phyloP scores from a whole-genome alignment of 2,888 invertebrate species.

The Capitulum mitella region DNA sequence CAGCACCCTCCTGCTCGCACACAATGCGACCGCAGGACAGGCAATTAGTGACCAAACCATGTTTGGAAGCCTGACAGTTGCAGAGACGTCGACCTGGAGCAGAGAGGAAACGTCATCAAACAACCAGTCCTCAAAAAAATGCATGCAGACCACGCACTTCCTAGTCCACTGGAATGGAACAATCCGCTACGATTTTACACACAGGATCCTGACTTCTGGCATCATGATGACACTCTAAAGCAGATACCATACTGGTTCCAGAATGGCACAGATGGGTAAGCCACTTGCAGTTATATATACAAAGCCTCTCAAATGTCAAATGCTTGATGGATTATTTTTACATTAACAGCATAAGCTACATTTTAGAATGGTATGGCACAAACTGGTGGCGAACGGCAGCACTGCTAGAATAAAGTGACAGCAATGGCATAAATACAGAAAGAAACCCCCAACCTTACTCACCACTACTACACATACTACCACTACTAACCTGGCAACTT shows the following conservation, averaged over 20 bases:
- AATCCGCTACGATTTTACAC: no score
- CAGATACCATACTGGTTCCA: no score
- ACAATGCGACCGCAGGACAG: constrained; percentile 87
- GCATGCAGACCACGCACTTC: no score
- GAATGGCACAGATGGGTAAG: background rate
- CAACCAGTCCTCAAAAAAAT: no score
- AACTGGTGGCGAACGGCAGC: background rate
- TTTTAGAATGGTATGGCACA: background rate
- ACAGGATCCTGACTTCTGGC: no score
- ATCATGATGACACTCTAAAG: no score
- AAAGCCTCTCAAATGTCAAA: no score
- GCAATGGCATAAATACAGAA: background rate
- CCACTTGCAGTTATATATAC: background rate
- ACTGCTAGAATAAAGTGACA: background rate
- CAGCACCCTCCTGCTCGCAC: constrained; percentile 77
- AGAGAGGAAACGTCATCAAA: no score
- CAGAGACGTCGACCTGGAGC: constrained; percentile 77
- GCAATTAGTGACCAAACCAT: constrained; percentile 87
- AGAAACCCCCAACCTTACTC: background rate
- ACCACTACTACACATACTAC: background rate
- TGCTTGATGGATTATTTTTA: background rate
- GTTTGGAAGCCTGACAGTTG: constrained; percentile 85
- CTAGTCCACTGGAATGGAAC: no score
- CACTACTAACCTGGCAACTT: background rate
- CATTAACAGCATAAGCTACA: background rate